Conservation (phyloP, 1,140 invertebrate genomes). For the Apis florea region DNA sequence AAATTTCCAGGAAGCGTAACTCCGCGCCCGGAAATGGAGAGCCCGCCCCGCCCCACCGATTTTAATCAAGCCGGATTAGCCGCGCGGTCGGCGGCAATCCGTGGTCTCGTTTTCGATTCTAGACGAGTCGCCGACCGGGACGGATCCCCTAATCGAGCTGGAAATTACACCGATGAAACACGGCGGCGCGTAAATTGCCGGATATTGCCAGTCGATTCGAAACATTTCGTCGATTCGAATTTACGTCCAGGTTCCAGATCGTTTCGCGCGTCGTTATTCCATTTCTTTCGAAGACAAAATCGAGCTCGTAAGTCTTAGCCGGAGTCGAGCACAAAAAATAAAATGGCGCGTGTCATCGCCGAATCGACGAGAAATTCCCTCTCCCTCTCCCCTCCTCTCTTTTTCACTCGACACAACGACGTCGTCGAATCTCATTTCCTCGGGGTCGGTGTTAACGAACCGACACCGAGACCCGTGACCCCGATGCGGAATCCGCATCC, state of each 20-base stretch:
- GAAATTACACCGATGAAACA: constrained; percentile 65
- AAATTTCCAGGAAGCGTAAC: constrained; percentile 1
- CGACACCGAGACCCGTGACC: constrained; percentile 20
- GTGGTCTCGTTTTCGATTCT: not conserved
- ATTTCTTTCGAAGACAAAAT: no score
- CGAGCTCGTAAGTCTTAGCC: no score
- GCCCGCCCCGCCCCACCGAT: constrained; percentile 38
- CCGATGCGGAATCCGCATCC: not conserved
- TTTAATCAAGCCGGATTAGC: constrained; percentile 65
- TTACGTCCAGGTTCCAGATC: no score
- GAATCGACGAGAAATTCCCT: no score
- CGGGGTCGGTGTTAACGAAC: not conserved
- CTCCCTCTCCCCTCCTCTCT: no score
- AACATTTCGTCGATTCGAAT: constrained; percentile 26
- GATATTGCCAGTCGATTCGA: constrained; percentile 59
- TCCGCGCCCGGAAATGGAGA: constrained; percentile 25
- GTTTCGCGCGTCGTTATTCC: no score
- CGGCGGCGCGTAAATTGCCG: constrained; percentile 43
- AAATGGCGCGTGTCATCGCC: no score
- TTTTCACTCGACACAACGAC: no score
- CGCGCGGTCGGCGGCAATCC: constrained; percentile 58
- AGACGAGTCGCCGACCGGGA: not conserved
- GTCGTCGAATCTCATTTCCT: not conserved
- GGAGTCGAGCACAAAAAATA: no score
- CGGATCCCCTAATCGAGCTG: constrained; percentile 63